Conservation (phyloP, 2,113 vertebrate species). For the Aspidoscelis tigris region DNA sequence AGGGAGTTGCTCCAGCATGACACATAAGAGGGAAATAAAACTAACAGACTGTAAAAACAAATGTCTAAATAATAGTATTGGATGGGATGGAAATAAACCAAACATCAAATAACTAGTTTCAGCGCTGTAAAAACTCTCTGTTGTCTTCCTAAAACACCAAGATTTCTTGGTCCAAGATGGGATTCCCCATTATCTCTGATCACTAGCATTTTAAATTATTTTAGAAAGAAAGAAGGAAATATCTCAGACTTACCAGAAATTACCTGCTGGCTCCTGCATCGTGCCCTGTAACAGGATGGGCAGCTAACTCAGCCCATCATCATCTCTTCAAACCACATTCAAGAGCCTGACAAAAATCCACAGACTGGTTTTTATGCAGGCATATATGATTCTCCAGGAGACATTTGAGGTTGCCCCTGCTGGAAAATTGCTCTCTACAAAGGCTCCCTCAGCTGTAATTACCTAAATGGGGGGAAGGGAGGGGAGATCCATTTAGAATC, state of each 20-base stretch:
- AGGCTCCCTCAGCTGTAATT: conserved; percentile 95
- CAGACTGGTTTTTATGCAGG: not conserved
- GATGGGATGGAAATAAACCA: too few relatives aligned
- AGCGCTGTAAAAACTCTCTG: too few relatives aligned
- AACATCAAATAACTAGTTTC: too few relatives aligned
- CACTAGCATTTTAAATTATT: not conserved
- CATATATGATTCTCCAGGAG: conserved; percentile 63
- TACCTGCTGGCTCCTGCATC: not conserved
- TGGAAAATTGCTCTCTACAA: conserved; percentile 89
- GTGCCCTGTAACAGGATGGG: not conserved
- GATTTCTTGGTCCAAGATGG: not conserved
- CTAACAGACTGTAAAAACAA: too few relatives aligned
- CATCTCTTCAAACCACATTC: not conserved
- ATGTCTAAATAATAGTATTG: too few relatives aligned
- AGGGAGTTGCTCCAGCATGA: too few relatives aligned
- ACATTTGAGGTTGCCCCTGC: conserved; percentile 75
- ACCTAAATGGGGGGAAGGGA: conserved; percentile 91
- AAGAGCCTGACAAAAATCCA: not conserved
- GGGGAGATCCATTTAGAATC: conserved; percentile 92
- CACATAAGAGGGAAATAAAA: too few relatives aligned
- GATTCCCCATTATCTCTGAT: not conserved
- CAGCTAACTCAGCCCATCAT: not conserved
- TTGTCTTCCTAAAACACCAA: too few relatives aligned
- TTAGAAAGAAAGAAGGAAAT: not conserved
- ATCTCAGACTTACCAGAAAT: not conserved